Base-by-base conservation (phyloP, 1,140 invertebrate species). In the Cardiocondyla obscurior region DNA sequence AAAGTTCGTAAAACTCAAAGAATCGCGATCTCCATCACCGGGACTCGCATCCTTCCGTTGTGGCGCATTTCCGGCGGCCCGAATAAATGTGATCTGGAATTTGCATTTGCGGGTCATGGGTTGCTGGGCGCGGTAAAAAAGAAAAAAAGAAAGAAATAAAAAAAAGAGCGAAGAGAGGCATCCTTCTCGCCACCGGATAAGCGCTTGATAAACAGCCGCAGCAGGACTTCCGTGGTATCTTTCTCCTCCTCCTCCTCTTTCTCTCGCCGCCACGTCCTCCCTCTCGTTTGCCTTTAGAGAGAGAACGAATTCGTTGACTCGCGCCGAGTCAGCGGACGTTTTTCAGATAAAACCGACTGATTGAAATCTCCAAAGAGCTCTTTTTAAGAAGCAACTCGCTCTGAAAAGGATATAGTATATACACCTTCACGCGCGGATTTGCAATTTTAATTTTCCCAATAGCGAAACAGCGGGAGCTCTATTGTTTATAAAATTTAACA, bases 31-130 rank as follows among this genome's bases (percentile, higher is more conserved):
- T 76, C 5, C 46, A 76, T 64, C 42, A 16, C 4, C 39, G 19
- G 36, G 14, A 49, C 28, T 65, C 46, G 30, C 74, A 30, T 79
- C 46, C 62, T 79, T 55, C 46, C 74, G 74, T 79, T 46, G 46
- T 30, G 46, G 62, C 33, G 74, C 74, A 36, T 36, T 79, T 79
- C 79, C 69, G 79, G 53, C 79, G 39, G 51, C 22, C 36, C 28
- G 79, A 81, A 81, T 73, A 81, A 81, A 81, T 58, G 19, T 28
- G 77, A 81, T 81, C 77, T 72, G 79, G 51, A 81, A 81, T 81
- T 81, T 81, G 79, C 79, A 81, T 81, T 81, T 74, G 79, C 67
- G 55, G 77, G 77, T 81, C 79, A 74, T 39, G 72, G 57, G 57
- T 76, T 49, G 69, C 42, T 33, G 39, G 69, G 51, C 28, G 42